phyloP scores from a whole-genome alignment of 1,140 invertebrate species.

The Frieseomelitta varia region DNA sequence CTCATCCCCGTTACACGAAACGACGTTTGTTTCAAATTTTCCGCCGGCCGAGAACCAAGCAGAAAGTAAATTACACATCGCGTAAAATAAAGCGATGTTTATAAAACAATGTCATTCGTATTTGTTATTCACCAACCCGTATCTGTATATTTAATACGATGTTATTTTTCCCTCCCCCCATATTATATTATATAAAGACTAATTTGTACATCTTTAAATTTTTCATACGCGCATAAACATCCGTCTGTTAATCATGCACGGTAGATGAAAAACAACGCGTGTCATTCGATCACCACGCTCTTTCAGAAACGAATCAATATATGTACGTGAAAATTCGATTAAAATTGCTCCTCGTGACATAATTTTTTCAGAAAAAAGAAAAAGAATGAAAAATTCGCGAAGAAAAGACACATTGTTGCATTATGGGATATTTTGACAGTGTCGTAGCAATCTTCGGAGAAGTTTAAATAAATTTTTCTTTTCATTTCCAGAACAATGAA shows the following conservation, averaged over 20 bases:
- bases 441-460: too few species aligned
- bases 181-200: too few species aligned
- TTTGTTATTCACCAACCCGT: neutral
- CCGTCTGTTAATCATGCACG: too few species aligned
- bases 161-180: too few species aligned
- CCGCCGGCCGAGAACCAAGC: neutral
- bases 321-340: neutral
- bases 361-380: neutral
- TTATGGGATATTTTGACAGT: too few species aligned
- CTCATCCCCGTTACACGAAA: neutral
- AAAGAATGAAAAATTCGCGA: too few species aligned
- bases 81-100: neutral
- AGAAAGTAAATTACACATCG: neutral
- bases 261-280: too few species aligned
- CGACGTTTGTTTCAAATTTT: neutral
- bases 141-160: neutral
- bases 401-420: too few species aligned
- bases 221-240: too few species aligned
- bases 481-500: too few species aligned
- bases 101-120: neutral
- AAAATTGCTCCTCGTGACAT: neutral
- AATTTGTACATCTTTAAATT: too few species aligned
- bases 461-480: too few species aligned
- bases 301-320: neutral
- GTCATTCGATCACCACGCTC: neutral